These are phyloP conservation scores for Dolomedes plantarius DNA, from an alignment of 2,888 invertebrate genomes.

Conservation along the genomic window DNA sequence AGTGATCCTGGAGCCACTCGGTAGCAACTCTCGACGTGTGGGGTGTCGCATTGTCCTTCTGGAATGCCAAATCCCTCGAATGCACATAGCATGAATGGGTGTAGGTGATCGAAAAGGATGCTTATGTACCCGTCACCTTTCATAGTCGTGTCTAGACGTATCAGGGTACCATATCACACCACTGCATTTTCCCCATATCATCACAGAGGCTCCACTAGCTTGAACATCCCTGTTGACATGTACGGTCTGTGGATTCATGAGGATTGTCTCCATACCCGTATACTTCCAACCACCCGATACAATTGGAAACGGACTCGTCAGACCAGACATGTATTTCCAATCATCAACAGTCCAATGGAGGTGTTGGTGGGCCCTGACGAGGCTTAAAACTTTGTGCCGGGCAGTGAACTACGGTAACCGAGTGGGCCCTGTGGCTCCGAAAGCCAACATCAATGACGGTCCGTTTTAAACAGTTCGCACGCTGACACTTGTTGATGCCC, in stretches of 20 bases:
- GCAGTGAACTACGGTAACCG: neutral
- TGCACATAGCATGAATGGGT: too few species aligned
- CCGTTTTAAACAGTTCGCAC: too few species aligned
- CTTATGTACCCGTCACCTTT: too few species aligned
- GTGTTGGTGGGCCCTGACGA: neutral
- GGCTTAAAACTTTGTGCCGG: neutral
- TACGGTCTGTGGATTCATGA: neutral
- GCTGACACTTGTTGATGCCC: too few species aligned
- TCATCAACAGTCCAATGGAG: neutral
- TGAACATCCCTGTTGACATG: neutral
- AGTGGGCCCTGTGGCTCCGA: neutral
- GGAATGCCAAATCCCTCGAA: too few species aligned
- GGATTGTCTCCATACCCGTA: neutral
- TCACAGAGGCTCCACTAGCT: neutral
- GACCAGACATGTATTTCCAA: neutral
- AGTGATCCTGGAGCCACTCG: too few species aligned
- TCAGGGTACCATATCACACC: neutral
- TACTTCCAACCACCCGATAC: neutral
- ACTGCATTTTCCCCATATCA: neutral
- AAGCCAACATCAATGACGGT: neutral
- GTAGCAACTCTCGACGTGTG: too few species aligned
- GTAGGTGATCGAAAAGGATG: too few species aligned
- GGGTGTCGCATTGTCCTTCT: too few species aligned
- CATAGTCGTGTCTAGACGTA: conserved; percentile 4
- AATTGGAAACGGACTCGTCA: neutral